These are phyloP conservation scores for Physocephala rufipes DNA, from an alignment of 2,888 invertebrate species.

Conservation along the genomic window DNA sequence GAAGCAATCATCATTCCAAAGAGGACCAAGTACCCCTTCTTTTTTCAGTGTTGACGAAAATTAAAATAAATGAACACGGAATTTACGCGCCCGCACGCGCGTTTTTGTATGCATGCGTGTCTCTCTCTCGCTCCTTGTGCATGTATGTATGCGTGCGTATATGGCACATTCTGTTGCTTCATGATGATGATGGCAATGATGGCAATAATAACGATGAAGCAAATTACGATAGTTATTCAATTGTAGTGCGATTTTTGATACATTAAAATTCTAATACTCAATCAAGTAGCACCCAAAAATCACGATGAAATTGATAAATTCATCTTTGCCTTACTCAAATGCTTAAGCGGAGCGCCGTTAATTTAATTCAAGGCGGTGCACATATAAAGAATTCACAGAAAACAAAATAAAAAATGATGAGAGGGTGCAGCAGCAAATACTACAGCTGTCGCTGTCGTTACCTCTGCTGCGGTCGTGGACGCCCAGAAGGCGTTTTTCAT, in stretches of 20 bases:
- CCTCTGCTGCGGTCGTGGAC: background rate
- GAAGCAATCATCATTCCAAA: too few relatives aligned
- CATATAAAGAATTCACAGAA: background rate
- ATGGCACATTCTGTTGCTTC: too few relatives aligned
- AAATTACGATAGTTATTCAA: too few relatives aligned
- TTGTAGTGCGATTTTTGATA: too few relatives aligned
- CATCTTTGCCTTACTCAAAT: background rate
- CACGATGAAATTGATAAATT: background rate
- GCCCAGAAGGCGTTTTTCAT: constrained; percentile 10
- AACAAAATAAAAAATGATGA: background rate
- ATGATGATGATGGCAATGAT: too few relatives aligned
- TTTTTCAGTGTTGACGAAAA: too few relatives aligned
- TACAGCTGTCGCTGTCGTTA: background rate
- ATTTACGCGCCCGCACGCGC: too few relatives aligned
- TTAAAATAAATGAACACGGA: too few relatives aligned
- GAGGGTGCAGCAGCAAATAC: background rate
- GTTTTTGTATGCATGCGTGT: too few relatives aligned
- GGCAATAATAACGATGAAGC: too few relatives aligned
- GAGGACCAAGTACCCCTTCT: too few relatives aligned
- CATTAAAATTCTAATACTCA: background rate
- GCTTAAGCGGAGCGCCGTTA: background rate
- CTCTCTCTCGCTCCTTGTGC: background rate
- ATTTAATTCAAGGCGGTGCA: too few relatives aligned
- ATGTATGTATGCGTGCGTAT: background rate
- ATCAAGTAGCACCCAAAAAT: background rate